Evolutionary conservation across 2,888 invertebrate species (phyloP), one percentile per base, ranked within the genome.

Genomic region (Parnassius orleans): DNA sequence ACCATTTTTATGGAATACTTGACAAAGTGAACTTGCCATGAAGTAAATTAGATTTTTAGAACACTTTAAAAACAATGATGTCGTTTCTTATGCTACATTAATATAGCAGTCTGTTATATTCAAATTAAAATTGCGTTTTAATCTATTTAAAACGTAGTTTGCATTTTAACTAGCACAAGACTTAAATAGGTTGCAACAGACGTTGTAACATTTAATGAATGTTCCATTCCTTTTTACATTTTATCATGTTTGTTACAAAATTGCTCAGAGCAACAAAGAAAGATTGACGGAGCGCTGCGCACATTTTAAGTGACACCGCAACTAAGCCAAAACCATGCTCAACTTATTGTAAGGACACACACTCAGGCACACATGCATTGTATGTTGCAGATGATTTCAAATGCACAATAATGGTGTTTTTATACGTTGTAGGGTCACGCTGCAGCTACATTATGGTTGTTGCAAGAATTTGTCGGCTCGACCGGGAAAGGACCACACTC

Each of bases 1-100:
- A 63, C 63, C 59, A 50, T 42, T 51, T 63, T 51, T 63, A 50
- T 50, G 58, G 58, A 63, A n/a, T n/a, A 15, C n/a, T 55, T 52
- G 63, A 55, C 51, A 55, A 42, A 51, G 12, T 43, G 24, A 47
- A 9, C 9, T 33, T 24, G n/a, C 44, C 11, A 33, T 59, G 51
- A 50, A 11, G 15, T 41, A 54, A 51, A 51, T 15, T 48, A 14
- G 7, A 43, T 12, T 15, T 46, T 19, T n/a, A 14, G 48, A 46
- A 46, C 46, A 48, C 10, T 48, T 12, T 5, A 1, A 33, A 19
- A 33, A 33, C 33, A 5, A 14, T 48, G 9, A 15, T 48, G 48
- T 48, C 10, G 14, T 2, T 48, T 47, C 11, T n/a, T 14, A 54
- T 54, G 60, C 50, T 54, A 58, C 24, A 53, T 47, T 58, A 50